A percentile compares a stretch with the other conserved stretches of the same genome.
phyloP scores from a whole-genome alignment of 2,113 vertebrate species.

The Gobio gobio region DNA sequence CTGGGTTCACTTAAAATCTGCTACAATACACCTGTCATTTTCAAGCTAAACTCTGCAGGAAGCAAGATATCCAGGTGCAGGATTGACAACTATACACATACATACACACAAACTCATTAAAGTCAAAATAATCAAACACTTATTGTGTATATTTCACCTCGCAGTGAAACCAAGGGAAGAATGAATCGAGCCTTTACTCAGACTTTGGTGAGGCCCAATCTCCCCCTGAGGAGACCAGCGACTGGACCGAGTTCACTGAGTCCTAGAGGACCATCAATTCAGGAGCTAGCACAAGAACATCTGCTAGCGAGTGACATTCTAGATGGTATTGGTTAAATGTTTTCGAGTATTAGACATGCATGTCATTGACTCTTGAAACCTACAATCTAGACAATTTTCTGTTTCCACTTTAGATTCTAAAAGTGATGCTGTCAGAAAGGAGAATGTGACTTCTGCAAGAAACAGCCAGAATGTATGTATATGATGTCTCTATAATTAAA shows the following conservation, averaged over 20 bases:
- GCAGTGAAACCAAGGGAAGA: conserved; percentile 14
- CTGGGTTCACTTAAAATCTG: conserved; percentile 1
- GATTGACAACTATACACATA: not conserved
- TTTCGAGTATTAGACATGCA: not conserved
- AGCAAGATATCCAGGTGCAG: not conserved
- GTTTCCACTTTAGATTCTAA: not conserved
- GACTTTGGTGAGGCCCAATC: conserved; percentile 59
- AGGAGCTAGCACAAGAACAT: not conserved
- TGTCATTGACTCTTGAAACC: not conserved
- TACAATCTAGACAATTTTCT: not conserved
- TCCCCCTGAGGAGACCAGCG: conserved; percentile 69
- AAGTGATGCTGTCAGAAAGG: conserved; percentile 45
- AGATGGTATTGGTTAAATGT: conserved; percentile 1
- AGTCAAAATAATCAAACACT: not conserved
- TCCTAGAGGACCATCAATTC: not conserved
- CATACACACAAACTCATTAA: not conserved
- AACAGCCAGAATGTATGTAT: conserved; percentile 34
- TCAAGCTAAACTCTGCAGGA: not conserved
- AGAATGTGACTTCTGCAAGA: not conserved
- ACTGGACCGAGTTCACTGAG: conserved; percentile 47
- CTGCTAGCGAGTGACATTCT: not conserved
- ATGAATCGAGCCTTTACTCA: conserved; percentile 58
- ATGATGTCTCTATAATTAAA: not conserved
- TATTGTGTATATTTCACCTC: not conserved
- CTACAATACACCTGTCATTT: too few relatives aligned